Conservation (phyloP, 1,140 invertebrate genomes). For the Euglossa dilemma region DNA sequence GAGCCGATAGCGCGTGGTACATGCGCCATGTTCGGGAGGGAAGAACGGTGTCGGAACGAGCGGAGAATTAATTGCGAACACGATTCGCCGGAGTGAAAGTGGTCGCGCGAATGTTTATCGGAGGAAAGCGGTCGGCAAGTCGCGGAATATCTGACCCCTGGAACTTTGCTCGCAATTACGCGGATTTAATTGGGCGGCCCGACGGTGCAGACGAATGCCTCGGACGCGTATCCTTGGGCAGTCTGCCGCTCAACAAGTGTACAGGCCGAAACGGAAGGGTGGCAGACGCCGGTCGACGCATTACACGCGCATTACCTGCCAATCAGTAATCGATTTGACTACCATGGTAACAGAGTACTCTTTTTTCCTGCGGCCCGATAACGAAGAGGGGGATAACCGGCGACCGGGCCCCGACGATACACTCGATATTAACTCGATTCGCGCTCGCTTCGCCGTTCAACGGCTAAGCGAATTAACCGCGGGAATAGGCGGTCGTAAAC, state of each 20-base stretch:
- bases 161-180: constrained; percentile 23
- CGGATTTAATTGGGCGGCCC: constrained; percentile 26
- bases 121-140: neutral
- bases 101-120: too few species aligned
- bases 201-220: constrained; percentile 32
- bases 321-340: constrained; percentile 70
- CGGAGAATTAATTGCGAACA: neutral
- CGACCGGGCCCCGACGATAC: constrained; percentile 38
- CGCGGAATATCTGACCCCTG: neutral
- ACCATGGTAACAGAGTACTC: constrained; percentile 64
- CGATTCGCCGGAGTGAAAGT: neutral
- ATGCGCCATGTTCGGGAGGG: too few species aligned
- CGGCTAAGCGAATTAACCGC: constrained; percentile 65
- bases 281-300: constrained; percentile 51
- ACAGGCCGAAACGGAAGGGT: constrained; percentile 47
- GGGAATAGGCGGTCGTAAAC: constrained; percentile 54
- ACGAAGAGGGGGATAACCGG: constrained; percentile 47
- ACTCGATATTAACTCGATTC: constrained; percentile 70
- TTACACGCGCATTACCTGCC: constrained; percentile 69
- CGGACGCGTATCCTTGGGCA: constrained; percentile 50
- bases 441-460: constrained; percentile 53
- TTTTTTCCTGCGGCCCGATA: constrained; percentile 55
- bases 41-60: too few species aligned
- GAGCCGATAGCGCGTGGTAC: too few species aligned
- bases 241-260: constrained; percentile 59